Evolutionary conservation across 2,797 vertebrate genomes (phyloP).

Genomic region (Stomatorhinus walkeri): DNA sequence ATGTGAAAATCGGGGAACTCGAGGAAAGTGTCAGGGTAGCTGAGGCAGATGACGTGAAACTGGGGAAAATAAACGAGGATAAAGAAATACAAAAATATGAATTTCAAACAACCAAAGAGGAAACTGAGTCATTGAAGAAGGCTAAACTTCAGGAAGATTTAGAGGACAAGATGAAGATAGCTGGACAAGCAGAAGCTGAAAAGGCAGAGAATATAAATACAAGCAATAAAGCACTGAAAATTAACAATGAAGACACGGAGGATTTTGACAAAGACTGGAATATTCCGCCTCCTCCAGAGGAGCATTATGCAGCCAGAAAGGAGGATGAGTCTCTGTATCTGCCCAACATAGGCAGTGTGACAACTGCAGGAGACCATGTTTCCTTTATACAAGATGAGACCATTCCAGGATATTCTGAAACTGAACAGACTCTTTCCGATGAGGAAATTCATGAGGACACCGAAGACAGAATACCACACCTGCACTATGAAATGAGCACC

Average conservation of each 20-base stretch:
- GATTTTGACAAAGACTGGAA: conserved; percentile 36
- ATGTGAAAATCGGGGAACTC: conserved; percentile 35
- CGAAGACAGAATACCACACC: conserved; percentile 82
- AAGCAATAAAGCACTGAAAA: conserved; percentile 67
- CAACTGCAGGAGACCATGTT: conserved; percentile 65
- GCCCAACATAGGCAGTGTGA: conserved; percentile 51
- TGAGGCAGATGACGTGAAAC: not conserved
- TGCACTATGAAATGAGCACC: conserved; percentile 73
- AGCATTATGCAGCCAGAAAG: conserved; percentile 36
- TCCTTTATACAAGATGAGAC: conserved; percentile 95
- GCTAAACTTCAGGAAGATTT: conserved; percentile 47
- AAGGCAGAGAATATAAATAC: conserved; percentile 75
- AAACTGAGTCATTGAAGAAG: conserved; percentile 46
- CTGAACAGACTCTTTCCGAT: conserved; percentile 97
- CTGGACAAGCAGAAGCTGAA: conserved; percentile 83
- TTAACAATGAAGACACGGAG: conserved; percentile 44
- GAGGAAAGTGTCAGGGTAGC: not conserved
- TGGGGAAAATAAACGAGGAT: conserved; percentile 59
- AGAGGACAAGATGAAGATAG: conserved; percentile 63
- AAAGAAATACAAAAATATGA: conserved; percentile 64
- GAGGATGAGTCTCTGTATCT: conserved; percentile 55
- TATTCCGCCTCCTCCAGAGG: conserved; percentile 35
- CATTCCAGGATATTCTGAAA: conserved; percentile 93
- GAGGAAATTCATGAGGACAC: conserved; percentile 96
- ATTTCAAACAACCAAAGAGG: conserved; percentile 36